phyloP scores from a whole-genome alignment of 1,140 invertebrate genomes.

The Drosophila azteca region DNA sequence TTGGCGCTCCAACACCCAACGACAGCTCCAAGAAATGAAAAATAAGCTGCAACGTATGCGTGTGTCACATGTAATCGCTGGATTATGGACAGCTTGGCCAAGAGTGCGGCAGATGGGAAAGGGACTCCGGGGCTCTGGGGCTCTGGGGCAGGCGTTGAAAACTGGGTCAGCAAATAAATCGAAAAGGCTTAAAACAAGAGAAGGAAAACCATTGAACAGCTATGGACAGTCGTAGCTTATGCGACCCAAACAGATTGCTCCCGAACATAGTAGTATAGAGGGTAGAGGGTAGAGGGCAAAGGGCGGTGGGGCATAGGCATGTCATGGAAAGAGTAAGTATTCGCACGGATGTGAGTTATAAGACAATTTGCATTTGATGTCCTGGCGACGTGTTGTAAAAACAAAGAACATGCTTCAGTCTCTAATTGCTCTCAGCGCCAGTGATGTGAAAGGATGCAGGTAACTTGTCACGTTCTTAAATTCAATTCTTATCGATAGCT shows the following conservation, averaged over 20 bases:
- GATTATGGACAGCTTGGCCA: conserved; percentile 70
- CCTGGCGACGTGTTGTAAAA: conserved; percentile 25
- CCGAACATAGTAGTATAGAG: neutral
- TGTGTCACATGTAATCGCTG: conserved; percentile 79
- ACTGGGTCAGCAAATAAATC: conserved; percentile 80
- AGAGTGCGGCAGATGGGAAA: conserved; percentile 3
- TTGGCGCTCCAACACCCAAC: conserved; percentile 36
- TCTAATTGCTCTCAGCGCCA: conserved; percentile 39
- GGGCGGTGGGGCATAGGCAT: neutral
- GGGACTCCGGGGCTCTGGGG: too few relatives aligned
- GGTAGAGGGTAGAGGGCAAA: neutral
- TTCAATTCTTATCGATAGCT: too few relatives aligned
- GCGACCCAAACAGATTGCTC: conserved; percentile 40
- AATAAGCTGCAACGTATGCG: conserved; percentile 80
- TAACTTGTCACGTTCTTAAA: neutral
- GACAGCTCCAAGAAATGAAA: conserved; percentile 75
- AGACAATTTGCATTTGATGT: conserved; percentile 46
- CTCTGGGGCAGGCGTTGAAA: conserved; percentile 38
- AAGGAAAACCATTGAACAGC: conserved; percentile 39
- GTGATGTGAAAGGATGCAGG: conserved; percentile 11
- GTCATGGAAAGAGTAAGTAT: conserved; percentile 27
- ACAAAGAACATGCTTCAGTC: conserved; percentile 10
- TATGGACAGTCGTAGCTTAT: conserved; percentile 46
- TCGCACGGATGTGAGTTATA: conserved; percentile 2
- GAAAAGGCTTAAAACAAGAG: conserved; percentile 66